phyloP scores from a whole-genome alignment of 2,888 invertebrate species.

The Ectropis crepuscularia region DNA sequence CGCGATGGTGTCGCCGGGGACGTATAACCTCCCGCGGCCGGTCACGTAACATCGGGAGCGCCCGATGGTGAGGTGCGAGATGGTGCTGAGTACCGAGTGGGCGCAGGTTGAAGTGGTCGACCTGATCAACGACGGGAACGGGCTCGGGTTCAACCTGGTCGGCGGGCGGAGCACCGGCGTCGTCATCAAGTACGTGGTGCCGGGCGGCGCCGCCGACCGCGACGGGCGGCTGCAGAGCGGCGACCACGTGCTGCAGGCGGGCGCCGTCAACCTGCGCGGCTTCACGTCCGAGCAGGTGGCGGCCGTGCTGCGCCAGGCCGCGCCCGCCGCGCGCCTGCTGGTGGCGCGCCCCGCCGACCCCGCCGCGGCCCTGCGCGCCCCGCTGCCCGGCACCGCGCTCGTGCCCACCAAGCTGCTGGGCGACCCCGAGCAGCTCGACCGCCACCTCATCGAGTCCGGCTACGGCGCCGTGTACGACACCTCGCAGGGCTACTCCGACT shows the following conservation, averaged over 20 bases:
- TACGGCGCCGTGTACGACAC: conserved; percentile 85
- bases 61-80: conserved; percentile 81
- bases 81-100: conserved; percentile 99
- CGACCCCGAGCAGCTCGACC: conserved; percentile 95
- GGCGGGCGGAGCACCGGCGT: conserved; percentile 99
- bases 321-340: conserved; percentile 93
- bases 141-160: conserved; percentile 99
- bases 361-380: conserved; percentile 90
- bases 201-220: conserved; percentile 98
- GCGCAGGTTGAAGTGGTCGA: conserved; percentile 99
- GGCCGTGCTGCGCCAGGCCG: conserved; percentile 88
- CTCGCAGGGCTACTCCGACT: conserved; percentile 72
- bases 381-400: conserved; percentile 93
- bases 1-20: conserved; percentile 58
- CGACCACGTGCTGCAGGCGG: conserved; percentile 98
- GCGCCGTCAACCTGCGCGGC: conserved; percentile 96
- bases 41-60: conserved; percentile 78
- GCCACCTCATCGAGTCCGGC: conserved; percentile 92
- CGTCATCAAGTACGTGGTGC: conserved; percentile 98
- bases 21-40: conserved; percentile 71
- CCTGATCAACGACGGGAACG: conserved; percentile 98
- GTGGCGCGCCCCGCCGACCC: conserved; percentile 97
- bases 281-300: conserved; percentile 98
- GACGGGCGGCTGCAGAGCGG: conserved; percentile 98
- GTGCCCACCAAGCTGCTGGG: conserved; percentile 96